A percentile compares a stretch with the other conserved stretches of the same genome.
phyloP scores from a whole-genome alignment of 2,888 invertebrate genomes.

The Phymatocera aterrima region DNA sequence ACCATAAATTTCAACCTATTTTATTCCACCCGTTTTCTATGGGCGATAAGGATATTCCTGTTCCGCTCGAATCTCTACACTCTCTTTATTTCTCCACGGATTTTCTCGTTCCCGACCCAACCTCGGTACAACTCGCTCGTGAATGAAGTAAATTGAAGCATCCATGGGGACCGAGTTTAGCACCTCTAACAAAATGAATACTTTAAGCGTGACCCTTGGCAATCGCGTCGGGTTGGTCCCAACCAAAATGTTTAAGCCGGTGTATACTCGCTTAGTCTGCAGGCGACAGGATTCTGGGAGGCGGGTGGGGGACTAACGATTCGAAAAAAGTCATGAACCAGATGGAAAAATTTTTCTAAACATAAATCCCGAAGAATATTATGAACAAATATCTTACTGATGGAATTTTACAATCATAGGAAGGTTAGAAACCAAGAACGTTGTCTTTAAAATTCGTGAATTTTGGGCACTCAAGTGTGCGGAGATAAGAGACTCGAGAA shows the following conservation, averaged over 20 bases:
- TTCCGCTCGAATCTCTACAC: neutral
- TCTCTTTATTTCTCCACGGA: too few relatives aligned
- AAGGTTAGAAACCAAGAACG: neutral
- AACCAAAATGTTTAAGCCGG: constrained; percentile 23
- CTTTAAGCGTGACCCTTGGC: constrained; percentile 36
- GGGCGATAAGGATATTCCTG: constrained; percentile 8
- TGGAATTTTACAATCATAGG: too few relatives aligned
- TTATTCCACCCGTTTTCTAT: neutral
- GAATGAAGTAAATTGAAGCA: constrained; percentile 34
- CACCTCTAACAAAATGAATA: constrained; percentile 34
- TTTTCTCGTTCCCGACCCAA: neutral
- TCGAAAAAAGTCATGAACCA: too few relatives aligned
- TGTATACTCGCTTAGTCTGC: constrained; percentile 6
- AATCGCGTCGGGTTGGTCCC: constrained; percentile 1
- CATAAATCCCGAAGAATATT: too few relatives aligned
- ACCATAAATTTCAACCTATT: too few relatives aligned
- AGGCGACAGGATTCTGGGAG: neutral
- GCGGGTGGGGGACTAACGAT: too few relatives aligned
- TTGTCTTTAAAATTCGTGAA: neutral
- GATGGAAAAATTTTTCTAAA: too few relatives aligned
- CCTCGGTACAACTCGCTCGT: constrained; percentile 14
- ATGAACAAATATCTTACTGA: too few relatives aligned
- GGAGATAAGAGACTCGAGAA: neutral
- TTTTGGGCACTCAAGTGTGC: neutral
- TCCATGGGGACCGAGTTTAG: constrained; percentile 30